phyloP scores from a whole-genome alignment of 1,140 invertebrate genomes.

The Pantala flavescens region DNA sequence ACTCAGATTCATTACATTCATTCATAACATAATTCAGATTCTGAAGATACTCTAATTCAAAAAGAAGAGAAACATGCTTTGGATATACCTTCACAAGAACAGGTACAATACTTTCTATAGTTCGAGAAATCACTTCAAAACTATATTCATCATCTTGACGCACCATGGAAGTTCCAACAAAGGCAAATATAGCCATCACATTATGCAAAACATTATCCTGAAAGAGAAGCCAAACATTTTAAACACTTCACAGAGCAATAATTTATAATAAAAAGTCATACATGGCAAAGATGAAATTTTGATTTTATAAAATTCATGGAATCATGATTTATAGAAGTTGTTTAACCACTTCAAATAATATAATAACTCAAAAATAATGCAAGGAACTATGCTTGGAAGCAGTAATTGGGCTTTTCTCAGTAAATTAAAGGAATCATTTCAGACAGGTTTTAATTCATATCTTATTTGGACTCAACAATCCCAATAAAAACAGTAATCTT shows the following conservation, averaged over 20 bases:
- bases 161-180: conserved; percentile 83
- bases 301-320: background rate
- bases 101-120: conserved; percentile 81
- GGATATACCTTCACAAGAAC: conserved; percentile 51
- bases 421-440: too few species aligned
- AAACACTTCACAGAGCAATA: background rate
- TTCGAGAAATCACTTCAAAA: conserved; percentile 83
- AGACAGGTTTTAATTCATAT: too few species aligned
- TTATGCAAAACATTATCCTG: conserved; percentile 74
- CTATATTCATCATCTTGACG: conserved; percentile 89
- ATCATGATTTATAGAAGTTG: background rate
- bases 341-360: too few species aligned
- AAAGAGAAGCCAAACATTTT: conserved; percentile 20
- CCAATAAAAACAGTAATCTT: too few species aligned
- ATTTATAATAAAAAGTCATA: background rate
- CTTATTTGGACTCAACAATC: too few species aligned
- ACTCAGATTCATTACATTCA: too few species aligned
- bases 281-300: background rate
- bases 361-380: too few species aligned
- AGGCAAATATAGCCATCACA: conserved; percentile 91
- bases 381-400: too few species aligned
- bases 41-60: too few species aligned
- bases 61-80: too few species aligned
- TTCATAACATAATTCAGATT: too few species aligned
- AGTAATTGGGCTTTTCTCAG: too few species aligned